Base-by-base conservation (phyloP, 2,797 vertebrate species). In the Sebastes hopkinsi region DNA sequence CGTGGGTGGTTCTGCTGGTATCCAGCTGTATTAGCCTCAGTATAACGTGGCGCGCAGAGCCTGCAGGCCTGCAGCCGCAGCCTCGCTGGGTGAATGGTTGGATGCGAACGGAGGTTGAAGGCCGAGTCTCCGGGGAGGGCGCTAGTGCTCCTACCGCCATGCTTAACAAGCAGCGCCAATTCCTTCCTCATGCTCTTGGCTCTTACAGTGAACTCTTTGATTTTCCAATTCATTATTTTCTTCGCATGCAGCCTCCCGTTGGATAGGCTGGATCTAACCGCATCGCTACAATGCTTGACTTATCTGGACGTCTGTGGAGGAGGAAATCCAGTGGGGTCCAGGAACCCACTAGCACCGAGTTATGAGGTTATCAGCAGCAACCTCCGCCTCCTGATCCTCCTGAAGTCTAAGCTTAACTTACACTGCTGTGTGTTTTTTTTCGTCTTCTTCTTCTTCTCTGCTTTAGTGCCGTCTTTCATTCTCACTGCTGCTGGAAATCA, bases 191-290 rank as follows among this genome's bases (percentile, higher is more conserved):
- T 69, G 73, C 80, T 87, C 73, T 64, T n/a, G 68, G 75, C 89
- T 88, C 67, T 29, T 11, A 58, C 34, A 23, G 60, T 79, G 68
- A 92, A 84, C 86, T 86, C 83, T 95, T 94, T 94, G 91, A 94
- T 94, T 94, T 92, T 92, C 88, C 92, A 93, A 90, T 94, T 92
- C 86, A 87, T 89, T 88, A 79, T 91, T 86, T 92, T 89, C 78
- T 86, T 83, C 25, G 50, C 65, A 77, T 64, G 70, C 32, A 34
- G 59, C 72, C 76, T 71, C 86, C 75, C 29, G 8, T 36, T 77
- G 75, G 74, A 77, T 27, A 34, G 38, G 67, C 66, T 38, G 56
- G n/a, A 77, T 80, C 64, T 3, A 3, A 55, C 54, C 4, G 11
- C 66, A 54, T 61, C 23, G 70, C 70, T 58, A 18, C 59, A 62